phyloP scores from a whole-genome alignment of 2,797 vertebrate genomes.

The Spinus olivaceus region DNA sequence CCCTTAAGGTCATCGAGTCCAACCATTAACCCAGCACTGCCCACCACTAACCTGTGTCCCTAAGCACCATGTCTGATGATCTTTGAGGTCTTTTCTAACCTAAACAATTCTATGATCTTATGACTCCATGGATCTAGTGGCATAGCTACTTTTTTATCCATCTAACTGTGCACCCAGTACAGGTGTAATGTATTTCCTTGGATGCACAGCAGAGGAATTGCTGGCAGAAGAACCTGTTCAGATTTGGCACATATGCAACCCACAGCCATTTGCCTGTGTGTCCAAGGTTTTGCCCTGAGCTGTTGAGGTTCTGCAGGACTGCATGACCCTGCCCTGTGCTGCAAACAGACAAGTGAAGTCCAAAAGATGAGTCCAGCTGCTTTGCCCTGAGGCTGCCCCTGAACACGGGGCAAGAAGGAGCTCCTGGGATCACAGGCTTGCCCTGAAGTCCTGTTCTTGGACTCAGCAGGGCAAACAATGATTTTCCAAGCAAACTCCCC shows the following conservation, averaged over 20 bases:
- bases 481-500: background rate
- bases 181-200: background rate
- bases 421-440: background rate
- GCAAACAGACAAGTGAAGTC: background rate
- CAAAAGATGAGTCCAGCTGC: background rate
- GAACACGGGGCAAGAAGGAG: background rate
- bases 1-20: rapidly evolving
- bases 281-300: background rate
- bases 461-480: background rate
- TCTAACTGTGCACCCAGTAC: background rate
- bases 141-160: background rate
- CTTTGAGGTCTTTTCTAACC: background rate
- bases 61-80: background rate
- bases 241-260: background rate
- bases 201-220: background rate
- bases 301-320: background rate
- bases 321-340: background rate
- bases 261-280: background rate
- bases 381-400: background rate
- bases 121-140: rapidly evolving
- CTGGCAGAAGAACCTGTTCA: background rate
- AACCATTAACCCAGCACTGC: background rate
- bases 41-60: background rate
- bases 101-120: background rate
- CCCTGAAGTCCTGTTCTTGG: background rate